A percentile compares a stretch with the other conserved stretches of the same genome.
phyloP scores from a whole-genome alignment of 2,888 invertebrate genomes.

The Merodon equestris region DNA sequence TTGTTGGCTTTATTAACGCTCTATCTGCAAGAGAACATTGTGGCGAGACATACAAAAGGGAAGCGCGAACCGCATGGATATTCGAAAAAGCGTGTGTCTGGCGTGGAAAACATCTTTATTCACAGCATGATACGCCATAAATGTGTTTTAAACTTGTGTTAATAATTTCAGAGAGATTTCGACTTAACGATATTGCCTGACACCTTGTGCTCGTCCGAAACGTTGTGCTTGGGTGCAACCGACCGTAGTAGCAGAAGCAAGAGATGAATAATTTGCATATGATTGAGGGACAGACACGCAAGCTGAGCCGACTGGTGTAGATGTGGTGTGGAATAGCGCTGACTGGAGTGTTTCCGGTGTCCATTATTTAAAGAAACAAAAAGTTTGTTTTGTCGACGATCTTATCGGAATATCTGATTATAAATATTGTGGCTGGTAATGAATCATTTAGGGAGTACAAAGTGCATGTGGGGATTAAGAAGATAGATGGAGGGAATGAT shows the following conservation, averaged over 20 bases:
- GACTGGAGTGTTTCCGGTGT: constrained; percentile 56
- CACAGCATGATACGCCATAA: constrained; percentile 77
- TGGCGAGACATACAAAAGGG: constrained; percentile 16
- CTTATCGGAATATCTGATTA: too few species aligned
- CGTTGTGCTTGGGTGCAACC: constrained; percentile 15
- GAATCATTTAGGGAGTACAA: too few species aligned
- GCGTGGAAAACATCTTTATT: constrained; percentile 76
- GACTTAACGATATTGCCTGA: constrained; percentile 65
- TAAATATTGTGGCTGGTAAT: too few species aligned
- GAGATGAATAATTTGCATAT: constrained; percentile 49
- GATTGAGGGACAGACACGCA: constrained; percentile 11
- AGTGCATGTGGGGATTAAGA: too few species aligned
- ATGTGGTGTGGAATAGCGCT: constrained; percentile 44
- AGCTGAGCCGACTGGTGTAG: constrained; percentile 49
- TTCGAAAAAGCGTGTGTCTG: constrained; percentile 42
- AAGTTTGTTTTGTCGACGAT: neutral
- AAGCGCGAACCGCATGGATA: constrained; percentile 30
- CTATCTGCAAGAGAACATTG: constrained; percentile 42
- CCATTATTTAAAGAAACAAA: constrained; percentile 12
- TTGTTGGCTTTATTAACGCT: constrained; percentile 53
- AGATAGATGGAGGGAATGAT: too few species aligned
- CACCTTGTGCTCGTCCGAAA: constrained; percentile 41
- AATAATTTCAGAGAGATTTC: constrained; percentile 75
- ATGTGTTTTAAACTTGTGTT: constrained; percentile 78
- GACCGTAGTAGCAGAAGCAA: neutral